These are phyloP conservation scores for Parus major DNA, from an alignment of 2,113 vertebrate genomes.

Conservation along the genomic window DNA sequence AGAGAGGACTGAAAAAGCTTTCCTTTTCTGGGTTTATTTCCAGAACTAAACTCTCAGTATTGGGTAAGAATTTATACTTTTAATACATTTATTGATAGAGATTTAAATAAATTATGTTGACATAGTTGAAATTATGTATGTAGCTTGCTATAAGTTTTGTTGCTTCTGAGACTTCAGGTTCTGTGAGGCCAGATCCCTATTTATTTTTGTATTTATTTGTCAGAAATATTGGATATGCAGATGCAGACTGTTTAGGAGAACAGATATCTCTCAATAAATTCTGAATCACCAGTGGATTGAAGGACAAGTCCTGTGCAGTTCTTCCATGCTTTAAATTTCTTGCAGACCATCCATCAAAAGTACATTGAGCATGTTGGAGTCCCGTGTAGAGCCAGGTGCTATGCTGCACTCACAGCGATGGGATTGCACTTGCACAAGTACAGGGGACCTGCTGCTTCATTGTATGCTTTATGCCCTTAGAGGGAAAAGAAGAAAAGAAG, in stretches of 20 bases:
- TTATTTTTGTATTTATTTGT: conserved; percentile 79
- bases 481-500: conserved; percentile 6
- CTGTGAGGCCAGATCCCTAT: conserved; percentile 65
- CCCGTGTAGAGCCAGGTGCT: conserved; percentile 12
- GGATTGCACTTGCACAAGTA: conserved; percentile 35
- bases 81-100: conserved; percentile 66
- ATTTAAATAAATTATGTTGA: conserved; percentile 71
- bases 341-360: conserved; percentile 18
- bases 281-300: not conserved
- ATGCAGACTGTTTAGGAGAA: not conserved
- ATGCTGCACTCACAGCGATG: not conserved
- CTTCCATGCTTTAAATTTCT: conserved; percentile 49
- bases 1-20: conserved; percentile 51
- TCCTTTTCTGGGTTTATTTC: conserved; percentile 57
- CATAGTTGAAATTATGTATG: conserved; percentile 61
- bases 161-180: conserved; percentile 61
- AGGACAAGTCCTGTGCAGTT: conserved; percentile 36
- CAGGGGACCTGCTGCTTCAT: conserved; percentile 36
- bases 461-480: conserved; percentile 23
- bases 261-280: conserved; percentile 24
- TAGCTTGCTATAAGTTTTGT: conserved; percentile 53
- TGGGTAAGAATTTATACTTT: conserved; percentile 68
- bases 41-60: conserved; percentile 60
- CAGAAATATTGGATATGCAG: conserved; percentile 39
- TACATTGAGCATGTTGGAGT: conserved; percentile 43